These are phyloP conservation scores for Anthopleura sola DNA, from an alignment of 64 coral and sea anemone species.

Conservation along the genomic window DNA sequence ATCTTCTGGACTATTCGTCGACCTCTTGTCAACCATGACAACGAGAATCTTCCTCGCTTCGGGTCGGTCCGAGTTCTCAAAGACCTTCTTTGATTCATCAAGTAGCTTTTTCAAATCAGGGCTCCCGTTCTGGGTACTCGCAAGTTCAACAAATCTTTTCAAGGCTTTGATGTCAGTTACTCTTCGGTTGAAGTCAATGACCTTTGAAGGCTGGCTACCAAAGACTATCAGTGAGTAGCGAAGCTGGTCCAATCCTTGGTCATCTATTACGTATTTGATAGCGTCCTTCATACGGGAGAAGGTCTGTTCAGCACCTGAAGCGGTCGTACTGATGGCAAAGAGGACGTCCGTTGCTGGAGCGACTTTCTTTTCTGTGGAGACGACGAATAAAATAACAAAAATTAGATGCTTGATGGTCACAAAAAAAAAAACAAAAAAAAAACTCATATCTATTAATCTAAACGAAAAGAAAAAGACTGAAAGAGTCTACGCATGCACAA, in stretches of 20 bases:
- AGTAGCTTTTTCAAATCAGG: conserved; percentile 54
- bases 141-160: conserved; percentile 33
- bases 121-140: conserved; percentile 34
- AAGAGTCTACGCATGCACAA: too few relatives aligned
- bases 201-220: conserved; percentile 29
- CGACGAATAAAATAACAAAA: neutral
- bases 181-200: conserved; percentile 49
- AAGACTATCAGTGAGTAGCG: conserved; percentile 62
- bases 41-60: conserved; percentile 73
- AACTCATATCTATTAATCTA: neutral
- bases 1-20: conserved; percentile 1
- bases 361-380: conserved; percentile 28
- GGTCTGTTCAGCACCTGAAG: conserved; percentile 33
- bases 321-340: conserved; percentile 74
- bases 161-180: conserved; percentile 24
- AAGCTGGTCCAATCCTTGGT: conserved; percentile 41
- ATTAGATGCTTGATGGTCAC: neutral
- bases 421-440: neutral
- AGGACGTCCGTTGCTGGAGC: conserved; percentile 59
- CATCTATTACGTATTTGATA: conserved; percentile 63
- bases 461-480: too few relatives aligned
- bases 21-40: conserved; percentile 54
- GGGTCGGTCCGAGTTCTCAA: conserved; percentile 43
- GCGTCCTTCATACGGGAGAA: conserved; percentile 69
- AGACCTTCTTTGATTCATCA: conserved; percentile 42